These are phyloP conservation scores for Aplidium turbinatum DNA, from an alignment of 23 tunicate genomes.

Conservation along the genomic window DNA sequence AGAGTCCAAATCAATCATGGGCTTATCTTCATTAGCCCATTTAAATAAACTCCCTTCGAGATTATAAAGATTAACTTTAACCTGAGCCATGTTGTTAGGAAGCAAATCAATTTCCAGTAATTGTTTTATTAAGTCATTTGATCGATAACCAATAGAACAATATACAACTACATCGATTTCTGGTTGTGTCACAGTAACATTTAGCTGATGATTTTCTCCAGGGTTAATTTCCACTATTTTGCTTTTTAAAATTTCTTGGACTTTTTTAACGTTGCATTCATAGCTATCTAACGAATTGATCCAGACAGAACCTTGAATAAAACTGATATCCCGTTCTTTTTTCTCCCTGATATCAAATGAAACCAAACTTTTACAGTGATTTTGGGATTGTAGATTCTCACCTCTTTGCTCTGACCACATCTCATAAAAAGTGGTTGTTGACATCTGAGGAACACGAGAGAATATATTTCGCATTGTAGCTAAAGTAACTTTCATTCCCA, in stretches of 20 bases:
- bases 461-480: constrained; percentile 53
- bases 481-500: constrained; percentile 61
- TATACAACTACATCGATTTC: constrained; percentile 58
- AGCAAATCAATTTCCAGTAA: background rate
- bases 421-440: constrained; percentile 51
- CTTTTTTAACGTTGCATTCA: constrained; percentile 25
- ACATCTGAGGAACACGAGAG: constrained; percentile 54
- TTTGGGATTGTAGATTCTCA: no score
- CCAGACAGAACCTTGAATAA: constrained; percentile 32
- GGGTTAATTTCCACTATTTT: no score
- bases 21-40: constrained; percentile 83
- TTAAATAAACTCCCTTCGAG: constrained; percentile 83
- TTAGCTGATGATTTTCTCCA: no score
- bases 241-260: constrained; percentile 1
- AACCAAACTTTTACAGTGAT: constrained; percentile 21
- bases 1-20: constrained; percentile 37
- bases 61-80: constrained; percentile 29
- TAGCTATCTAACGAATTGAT: constrained; percentile 28
- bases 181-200: background rate
- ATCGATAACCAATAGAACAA: constrained; percentile 83
- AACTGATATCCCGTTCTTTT: constrained; percentile 54
- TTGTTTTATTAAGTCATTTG: constrained; percentile 33
- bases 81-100: background rate
- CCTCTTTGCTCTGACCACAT: constrained; percentile 5
- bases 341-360: constrained; percentile 62